Base-by-base conservation (phyloP, 2,797 vertebrate genomes). In the Smutsia temminckii region DNA sequence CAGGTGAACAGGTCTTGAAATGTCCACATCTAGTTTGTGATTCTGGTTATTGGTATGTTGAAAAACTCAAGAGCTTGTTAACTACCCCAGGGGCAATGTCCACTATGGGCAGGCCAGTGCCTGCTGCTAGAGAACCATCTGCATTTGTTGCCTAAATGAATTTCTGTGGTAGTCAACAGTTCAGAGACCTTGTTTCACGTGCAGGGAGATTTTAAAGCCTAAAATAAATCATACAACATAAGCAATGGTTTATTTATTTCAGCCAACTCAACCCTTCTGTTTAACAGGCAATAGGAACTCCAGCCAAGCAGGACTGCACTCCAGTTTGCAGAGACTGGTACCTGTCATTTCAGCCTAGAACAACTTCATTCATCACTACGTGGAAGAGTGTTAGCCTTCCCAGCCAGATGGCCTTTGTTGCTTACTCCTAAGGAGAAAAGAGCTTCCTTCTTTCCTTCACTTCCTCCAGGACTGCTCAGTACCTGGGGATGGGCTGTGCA, bases 71-170 rank as follows among this genome's bases (percentile, higher is more conserved):
- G 74, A 57, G 53, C 59, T 61, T 34, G 11, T n/a, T 18, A 51
- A 49, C 40, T 25, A 42, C 51, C 21, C 46, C 9, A 16, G 8
- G 32, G 46, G 13, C 9, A 3, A 37, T 9, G 57, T 27, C 17
- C 11, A 3, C 5, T 20, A 4, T 1, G 0, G 1, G 11, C 46
- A 16, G 59, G 27, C 68, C 46, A 6, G 32, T 0, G 0, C 64
- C 46, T 7, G 0, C 32, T 1, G 4, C 63, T 37, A 10, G 27
- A 29, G 32, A 2, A 25, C 18, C 4, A 34, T 37, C 18, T 0
- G 3, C 34, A 2, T 51, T 5, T 18, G 59, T 34, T 9, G 64
- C 51, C 78, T 3, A 12, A 40, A 17, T 77, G 53, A 13, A 16
- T 83, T n/a, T 55, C 55, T 57, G 77, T 11, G 32, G 4, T 37